Evolutionary conservation across 2,888 invertebrate genomes (phyloP), one percentile per base, ranked within the genome.

Genomic region (Hecatera dysodea): DNA sequence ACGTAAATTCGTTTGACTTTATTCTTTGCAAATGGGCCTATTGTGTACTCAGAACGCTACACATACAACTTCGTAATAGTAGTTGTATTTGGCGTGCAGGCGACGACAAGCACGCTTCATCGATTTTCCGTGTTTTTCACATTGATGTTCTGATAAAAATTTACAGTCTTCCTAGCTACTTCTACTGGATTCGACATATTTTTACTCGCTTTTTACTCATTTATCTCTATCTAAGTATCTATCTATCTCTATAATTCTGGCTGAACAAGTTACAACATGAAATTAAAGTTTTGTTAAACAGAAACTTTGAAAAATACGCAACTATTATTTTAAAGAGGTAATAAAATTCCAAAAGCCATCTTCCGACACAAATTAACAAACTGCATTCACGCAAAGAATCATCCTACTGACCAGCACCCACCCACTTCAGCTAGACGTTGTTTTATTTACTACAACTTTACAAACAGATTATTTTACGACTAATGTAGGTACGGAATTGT

Each of bases 1-100:
- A 73, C 42, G 60, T 62, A 74, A 62, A 71, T 72, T 55, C 61
- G 55, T 48, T 66, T 71, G 29, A 70, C 57, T 75, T 62, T 70
- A 80, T 78, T 80, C 44, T 80, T 56, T 63, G 62, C 36, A 62
- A 62, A 66, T 59, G 29, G 75, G 15, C 9, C 0, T 39, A 39
- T 75, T 78, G 63, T 75, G 52, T 71, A 60, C 76, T 80, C 46
- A 71, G 22, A 44, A 53, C 29, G 36, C 11, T 62, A 22, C 19
- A 48, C 12, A 27, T 17, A 8, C 27, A 36, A 4, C 12, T 50
- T 24, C 5, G n/a, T 59, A 56, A 36, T 27, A 46, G 12, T 27
- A 27, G 44, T 4, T 56, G 15, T 50, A 57, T 60, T 52, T 76
- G 11, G 19, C 29, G 9, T 22, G 12, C 36, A 36, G 24, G 33